Percentiles rank a stretch among this genome's conserved stretches.
Conservation (phyloP, 1,140 invertebrate genomes). For the Halesus radiatus region DNA sequence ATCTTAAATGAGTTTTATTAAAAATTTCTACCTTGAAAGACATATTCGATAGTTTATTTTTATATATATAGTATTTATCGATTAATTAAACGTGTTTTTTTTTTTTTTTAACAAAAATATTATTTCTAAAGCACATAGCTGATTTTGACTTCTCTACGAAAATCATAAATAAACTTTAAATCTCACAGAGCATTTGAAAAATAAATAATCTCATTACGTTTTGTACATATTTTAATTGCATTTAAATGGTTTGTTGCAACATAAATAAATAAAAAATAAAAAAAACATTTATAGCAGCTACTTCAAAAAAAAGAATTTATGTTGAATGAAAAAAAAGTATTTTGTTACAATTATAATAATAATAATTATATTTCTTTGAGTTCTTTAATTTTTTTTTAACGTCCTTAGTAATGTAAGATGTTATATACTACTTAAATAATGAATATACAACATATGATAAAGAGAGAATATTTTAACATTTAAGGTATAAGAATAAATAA, state of each 20-base stretch:
- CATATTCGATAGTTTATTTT: too few species aligned
- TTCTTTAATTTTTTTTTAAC: slow-evolving; percentile 42
- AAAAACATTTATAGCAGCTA: too few species aligned
- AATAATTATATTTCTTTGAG: slow-evolving; percentile 33
- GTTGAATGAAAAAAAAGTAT: slow-evolving; percentile 17
- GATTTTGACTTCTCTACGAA: neutral
- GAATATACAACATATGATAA: slow-evolving; percentile 53
- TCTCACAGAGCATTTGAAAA: neutral
- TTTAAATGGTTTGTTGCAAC: too few species aligned
- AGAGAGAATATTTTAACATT: slow-evolving; percentile 58
- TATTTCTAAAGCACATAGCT: too few species aligned
- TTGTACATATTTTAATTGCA: neutral
- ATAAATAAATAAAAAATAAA: too few species aligned
- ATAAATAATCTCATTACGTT: neutral
- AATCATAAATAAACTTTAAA: neutral
- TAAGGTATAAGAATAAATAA: slow-evolving; percentile 52
- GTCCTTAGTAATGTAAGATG: slow-evolving; percentile 51
- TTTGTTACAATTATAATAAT: slow-evolving; percentile 20
- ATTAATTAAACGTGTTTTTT: too few species aligned
- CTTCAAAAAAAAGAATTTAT: too few species aligned
- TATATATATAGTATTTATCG: too few species aligned
- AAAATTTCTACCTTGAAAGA: too few species aligned
- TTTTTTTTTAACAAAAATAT: too few species aligned
- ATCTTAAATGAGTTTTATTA: too few species aligned
- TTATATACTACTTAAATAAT: slow-evolving; percentile 54